Conservation (phyloP, 2,888 invertebrate species). For the Drosophila pegasa region DNA sequence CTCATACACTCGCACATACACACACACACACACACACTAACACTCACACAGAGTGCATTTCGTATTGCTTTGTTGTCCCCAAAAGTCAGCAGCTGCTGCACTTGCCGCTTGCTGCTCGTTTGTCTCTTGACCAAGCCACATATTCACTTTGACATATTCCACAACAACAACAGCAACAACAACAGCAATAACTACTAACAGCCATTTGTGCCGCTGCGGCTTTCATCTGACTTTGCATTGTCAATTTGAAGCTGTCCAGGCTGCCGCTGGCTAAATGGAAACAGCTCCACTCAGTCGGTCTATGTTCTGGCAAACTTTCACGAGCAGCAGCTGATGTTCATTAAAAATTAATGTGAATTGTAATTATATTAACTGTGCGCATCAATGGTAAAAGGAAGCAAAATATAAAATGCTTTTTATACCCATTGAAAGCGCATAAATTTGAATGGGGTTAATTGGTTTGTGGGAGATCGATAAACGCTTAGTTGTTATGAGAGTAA, state of each 20-base stretch:
- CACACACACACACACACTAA: not conserved
- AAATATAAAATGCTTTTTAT: not conserved
- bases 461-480: not conserved
- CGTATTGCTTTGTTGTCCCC: constrained; percentile 61
- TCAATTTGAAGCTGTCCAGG: constrained; percentile 46
- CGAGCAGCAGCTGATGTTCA: not conserved
- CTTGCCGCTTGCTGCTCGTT: constrained; percentile 6
- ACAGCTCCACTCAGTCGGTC: not conserved
- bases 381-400: not conserved
- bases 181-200: constrained; percentile 52
- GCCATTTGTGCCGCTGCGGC: constrained; percentile 55
- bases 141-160: constrained; percentile 9
- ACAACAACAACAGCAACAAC: constrained; percentile 7
- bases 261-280: constrained; percentile 6
- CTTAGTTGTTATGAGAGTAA: no score
- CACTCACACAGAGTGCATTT: constrained; percentile 48
- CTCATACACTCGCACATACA: not conserved
- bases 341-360: constrained; percentile 12
- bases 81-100: constrained; percentile 13
- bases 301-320: not conserved
- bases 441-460: not conserved
- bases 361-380: constrained; percentile 5
- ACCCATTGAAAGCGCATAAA: not conserved
- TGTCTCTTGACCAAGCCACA: constrained; percentile 21
- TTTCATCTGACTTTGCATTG: constrained; percentile 66